A percentile compares a stretch with the other conserved stretches of the same genome.
Evolutionary conservation across 2,113 vertebrate species (phyloP).

Genomic region (Brevimyrus niger): DNA sequence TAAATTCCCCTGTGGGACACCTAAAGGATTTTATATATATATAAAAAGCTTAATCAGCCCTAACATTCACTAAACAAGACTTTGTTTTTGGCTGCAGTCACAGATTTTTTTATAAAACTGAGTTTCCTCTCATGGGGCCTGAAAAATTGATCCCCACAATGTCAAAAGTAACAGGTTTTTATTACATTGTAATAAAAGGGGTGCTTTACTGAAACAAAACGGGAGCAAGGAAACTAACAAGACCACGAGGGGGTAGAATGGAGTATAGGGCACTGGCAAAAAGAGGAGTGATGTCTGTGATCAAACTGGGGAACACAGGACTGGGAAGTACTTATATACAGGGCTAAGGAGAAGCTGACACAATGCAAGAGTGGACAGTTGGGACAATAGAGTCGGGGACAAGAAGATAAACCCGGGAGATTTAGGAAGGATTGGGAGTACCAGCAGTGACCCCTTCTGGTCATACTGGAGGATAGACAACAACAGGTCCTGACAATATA

Average conservation of each 20-base stretch:
- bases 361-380: background rate
- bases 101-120: background rate
- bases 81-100: background rate
- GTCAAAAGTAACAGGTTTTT: no score
- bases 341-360: background rate
- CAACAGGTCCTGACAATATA: no score
- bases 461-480: no score
- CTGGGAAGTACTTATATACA: background rate
- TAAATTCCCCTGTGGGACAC: no score
- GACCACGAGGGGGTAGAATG: background rate
- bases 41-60: background rate
- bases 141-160: no score
- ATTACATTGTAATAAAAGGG: background rate
- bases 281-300: background rate
- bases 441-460: no score
- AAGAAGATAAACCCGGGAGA: background rate
- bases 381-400: background rate
- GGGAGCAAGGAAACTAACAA: background rate
- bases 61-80: background rate
- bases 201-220: background rate
- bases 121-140: background rate
- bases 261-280: no score
- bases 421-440: background rate
- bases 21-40: no score
- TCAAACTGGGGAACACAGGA: background rate